Conservation (phyloP, 2,113 vertebrate species). For the Rutilus rutilus region DNA sequence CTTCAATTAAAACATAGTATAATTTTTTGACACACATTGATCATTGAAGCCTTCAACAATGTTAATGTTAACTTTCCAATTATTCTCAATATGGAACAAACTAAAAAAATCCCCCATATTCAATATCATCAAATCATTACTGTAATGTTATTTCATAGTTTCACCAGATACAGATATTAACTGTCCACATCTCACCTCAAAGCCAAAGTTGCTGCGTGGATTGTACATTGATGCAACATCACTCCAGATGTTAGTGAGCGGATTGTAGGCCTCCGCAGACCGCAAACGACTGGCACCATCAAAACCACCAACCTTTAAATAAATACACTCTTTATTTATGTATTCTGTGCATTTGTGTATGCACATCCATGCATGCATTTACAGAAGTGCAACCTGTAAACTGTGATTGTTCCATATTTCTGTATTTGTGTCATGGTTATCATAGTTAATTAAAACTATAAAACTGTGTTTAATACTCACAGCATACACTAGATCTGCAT, state of each 20-base stretch:
- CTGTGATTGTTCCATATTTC: too few relatives aligned
- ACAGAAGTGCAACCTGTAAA: too few relatives aligned
- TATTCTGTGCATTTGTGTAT: too few relatives aligned
- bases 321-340: too few relatives aligned
- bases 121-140: not conserved
- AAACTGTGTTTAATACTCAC: conserved; percentile 68
- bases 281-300: conserved; percentile 77
- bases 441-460: conserved; percentile 69
- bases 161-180: not conserved
- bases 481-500: conserved; percentile 76
- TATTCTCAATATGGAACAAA: not conserved
- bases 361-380: too few relatives aligned
- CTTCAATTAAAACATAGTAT: too few relatives aligned
- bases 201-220: conserved; percentile 86
- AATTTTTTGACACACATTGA: not conserved
- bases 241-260: conserved; percentile 78
- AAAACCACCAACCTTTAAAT: conserved; percentile 75
- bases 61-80: not conserved
- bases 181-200: conserved; percentile 60
- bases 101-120: too few relatives aligned
- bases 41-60: not conserved
- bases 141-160: not conserved
- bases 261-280: conserved; percentile 78
- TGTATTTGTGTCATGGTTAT: too few relatives aligned
- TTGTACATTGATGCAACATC: conserved; percentile 80